Evolutionary conservation across 2,888 invertebrate genomes (phyloP).

Genomic region (Pollenia labialis): DNA sequence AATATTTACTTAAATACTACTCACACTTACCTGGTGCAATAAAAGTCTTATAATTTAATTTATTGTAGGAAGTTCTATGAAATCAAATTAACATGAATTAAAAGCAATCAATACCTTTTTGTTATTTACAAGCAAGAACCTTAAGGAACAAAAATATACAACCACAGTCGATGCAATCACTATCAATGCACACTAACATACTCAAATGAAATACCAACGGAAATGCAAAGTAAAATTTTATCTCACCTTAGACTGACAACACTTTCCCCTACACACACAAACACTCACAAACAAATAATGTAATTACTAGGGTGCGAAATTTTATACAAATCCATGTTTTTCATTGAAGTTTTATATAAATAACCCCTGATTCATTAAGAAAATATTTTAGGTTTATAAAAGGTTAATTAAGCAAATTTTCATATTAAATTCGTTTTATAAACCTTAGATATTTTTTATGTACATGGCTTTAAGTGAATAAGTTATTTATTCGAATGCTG

Average conservation of each 20-base stretch:
- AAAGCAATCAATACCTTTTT: constrained; percentile 38
- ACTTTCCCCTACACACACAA: neutral
- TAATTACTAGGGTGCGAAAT: neutral
- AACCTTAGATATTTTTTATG: too few species aligned
- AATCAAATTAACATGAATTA: constrained; percentile 44
- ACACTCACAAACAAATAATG: neutral
- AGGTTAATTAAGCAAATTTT: too few species aligned
- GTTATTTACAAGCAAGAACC: constrained; percentile 2
- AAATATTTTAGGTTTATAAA: too few species aligned
- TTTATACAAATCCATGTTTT: too few species aligned
- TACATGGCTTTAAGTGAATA: too few species aligned
- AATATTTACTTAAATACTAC: neutral
- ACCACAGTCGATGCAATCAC: neutral
- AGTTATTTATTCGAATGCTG: too few species aligned
- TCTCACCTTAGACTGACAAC: constrained; percentile 23
- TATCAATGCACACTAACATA: neutral
- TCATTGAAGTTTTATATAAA: too few species aligned
- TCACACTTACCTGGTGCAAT: neutral
- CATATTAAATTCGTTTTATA: too few species aligned
- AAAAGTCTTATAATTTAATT: constrained; percentile 28
- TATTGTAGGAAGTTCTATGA: constrained; percentile 12
- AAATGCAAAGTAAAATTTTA: constrained; percentile 23
- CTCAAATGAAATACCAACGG: neutral
- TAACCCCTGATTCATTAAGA: too few species aligned
- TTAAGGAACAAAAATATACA: neutral